Evolutionary conservation across 2,113 vertebrate species (phyloP), one percentile per base, ranked within the genome.

Genomic region (Lichenostomus cassidix): DNA sequence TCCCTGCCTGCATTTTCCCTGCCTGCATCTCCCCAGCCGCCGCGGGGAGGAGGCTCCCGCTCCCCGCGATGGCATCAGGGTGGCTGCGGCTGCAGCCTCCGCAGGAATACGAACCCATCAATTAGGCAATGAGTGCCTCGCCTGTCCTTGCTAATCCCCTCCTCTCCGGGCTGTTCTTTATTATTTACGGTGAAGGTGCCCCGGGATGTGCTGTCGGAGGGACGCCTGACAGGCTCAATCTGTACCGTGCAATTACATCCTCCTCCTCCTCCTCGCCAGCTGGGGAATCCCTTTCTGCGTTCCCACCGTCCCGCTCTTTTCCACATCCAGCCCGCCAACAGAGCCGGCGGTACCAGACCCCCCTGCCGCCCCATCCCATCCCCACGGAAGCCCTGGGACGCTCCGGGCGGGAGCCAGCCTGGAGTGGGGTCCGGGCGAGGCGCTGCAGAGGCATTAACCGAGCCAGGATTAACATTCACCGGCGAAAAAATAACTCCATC

Each of bases 381-480:
- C 70, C 46, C 58, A 19, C 1, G 6, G 27, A 18, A 47, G 7
- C 29, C 21, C 41, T 1, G 1, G 17, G 59, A n/a, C 5, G 29
- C 42, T 24, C 37, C 22, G 4, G 80, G 67, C 20, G 9, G 73
- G 31, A 62, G 28, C n/a, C 42, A 71, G 69, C 58, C 70, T n/a
- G 41, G 41, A 52, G 53, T 3, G 39, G 14, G 73, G 42, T 11
- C 44, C 42, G 7, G 9, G 33, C 17, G 2, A 87, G 59, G 50
- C 1, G 3, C 71, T 64, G 81, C 91, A 68, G 85, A 87, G 50
- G 81, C 81, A 92, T 92, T 50, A 84, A 73, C 53, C 56, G 92
- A 94, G 75, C 79, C 5, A 9, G 80, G 94, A 97, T 94, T 92
- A 95, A 96, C 84, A 79, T 76, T 87, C 87, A 74, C 68, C 73